Evolutionary conservation across 2,888 invertebrate genomes (phyloP), one percentile per base, ranked within the genome.

Genomic region (Rhimphoctona megacephalus): DNA sequence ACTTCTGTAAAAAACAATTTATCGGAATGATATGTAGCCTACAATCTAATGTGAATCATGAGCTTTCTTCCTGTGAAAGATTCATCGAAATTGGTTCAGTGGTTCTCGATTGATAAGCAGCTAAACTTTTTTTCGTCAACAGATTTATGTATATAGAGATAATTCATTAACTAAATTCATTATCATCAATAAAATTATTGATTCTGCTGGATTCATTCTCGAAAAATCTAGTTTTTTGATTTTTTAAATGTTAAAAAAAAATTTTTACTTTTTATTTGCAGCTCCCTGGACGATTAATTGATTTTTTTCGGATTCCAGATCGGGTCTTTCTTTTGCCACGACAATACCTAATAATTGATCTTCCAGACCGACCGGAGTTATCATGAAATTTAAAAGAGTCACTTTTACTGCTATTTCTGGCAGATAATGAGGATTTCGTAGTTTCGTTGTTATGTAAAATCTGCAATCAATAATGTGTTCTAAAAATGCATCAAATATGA

Each of bases 391-490:
- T 9, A 99, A 96, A n/a, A 99, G 94, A 0, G 98, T 98, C 2
- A 98, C 97, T 93, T 99, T 98, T 0, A 98, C 98, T 0, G 98
- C 98, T 4, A 99, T 97, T 95, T 99, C 99, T 0, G 99, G 99
- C 77, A 98, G 94, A 93, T 98, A 99, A 94, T 99, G 99, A 0
- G 99, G 99, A 95, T 99, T 99, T 19, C 98, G 95, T 64, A 98
- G 94, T 93, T 99, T 99, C 3, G 99, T 99, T 25, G 98, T 98
- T 90, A 99, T 98, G 93, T 98, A 99, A 89, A 99, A 96, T 90
- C 98, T 97, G 90, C 30, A 91, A 92, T 83, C 30, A 77, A 54
- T n/a, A 17, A n/a, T 61, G 3, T 14, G 5, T n/a, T 33, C 33
- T 4, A 61, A 14, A 17, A 30, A 30, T 30, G 11, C 17, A 11